These are phyloP conservation scores for Ophion ventricosus DNA, from an alignment of 2,888 invertebrate genomes.

Conservation along the genomic window DNA sequence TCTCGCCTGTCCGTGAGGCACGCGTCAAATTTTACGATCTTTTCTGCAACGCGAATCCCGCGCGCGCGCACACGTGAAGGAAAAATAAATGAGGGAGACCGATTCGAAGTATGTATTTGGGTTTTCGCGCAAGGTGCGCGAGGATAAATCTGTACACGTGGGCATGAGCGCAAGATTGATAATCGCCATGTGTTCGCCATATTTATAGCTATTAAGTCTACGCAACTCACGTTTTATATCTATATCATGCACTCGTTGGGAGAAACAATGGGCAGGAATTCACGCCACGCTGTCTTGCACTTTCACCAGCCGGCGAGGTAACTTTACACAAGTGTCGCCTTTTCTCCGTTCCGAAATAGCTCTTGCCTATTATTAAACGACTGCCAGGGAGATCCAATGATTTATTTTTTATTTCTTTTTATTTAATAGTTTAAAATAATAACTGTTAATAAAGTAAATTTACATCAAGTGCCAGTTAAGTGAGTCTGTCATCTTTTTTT, in stretches of 20 bases:
- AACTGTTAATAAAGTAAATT: background rate
- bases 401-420: background rate
- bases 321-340: constrained; percentile 13
- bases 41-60: constrained; percentile 28
- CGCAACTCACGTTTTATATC: background rate
- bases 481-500: too few species aligned
- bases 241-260: background rate
- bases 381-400: constrained; percentile 7
- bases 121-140: constrained; percentile 54
- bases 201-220: constrained; percentile 7
- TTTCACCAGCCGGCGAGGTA: constrained; percentile 31
- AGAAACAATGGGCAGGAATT: constrained; percentile 37
- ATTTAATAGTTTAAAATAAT: too few species aligned
- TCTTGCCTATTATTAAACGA: constrained; percentile 5
- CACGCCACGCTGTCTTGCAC: constrained; percentile 17
- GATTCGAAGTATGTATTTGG: constrained; percentile 28
- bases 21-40: constrained; percentile 59
- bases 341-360: background rate
- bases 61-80: background rate
- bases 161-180: constrained; percentile 34
- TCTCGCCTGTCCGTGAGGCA: constrained; percentile 28
- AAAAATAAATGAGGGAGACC: constrained; percentile 17
- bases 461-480: too few species aligned
- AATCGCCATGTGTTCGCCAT: constrained; percentile 25
- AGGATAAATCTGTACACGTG: constrained; percentile 49